These are phyloP conservation scores for Tupaia tana DNA, from an alignment of 2,113 vertebrate species.

Conservation along the genomic window DNA sequence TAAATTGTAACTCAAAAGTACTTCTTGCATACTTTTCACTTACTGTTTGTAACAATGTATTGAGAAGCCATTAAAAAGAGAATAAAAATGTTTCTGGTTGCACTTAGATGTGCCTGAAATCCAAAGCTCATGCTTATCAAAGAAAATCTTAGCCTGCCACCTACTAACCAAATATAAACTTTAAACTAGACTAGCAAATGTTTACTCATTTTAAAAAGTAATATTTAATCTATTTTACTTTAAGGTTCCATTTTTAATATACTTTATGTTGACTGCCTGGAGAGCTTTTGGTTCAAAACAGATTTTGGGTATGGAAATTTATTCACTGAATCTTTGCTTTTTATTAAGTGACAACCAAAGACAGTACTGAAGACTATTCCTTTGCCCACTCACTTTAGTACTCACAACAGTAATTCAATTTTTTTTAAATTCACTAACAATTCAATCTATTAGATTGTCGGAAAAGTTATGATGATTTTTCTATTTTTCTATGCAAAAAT, in stretches of 20 bases:
- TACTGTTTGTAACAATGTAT: not conserved
- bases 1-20: slow-evolving; percentile 10
- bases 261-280: not conserved
- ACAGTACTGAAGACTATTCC: not conserved
- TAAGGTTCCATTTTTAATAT: not conserved
- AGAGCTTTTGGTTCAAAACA: slow-evolving; percentile 9
- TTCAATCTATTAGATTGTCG: not conserved
- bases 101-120: not conserved
- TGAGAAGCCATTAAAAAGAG: not conserved
- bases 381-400: not conserved
- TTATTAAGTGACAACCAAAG: not conserved
- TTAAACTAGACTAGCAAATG: slow-evolving; percentile 40
- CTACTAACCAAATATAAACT: not conserved
- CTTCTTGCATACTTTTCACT: not conserved
- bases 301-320: not conserved
- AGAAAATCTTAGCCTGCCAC: slow-evolving; percentile 38
- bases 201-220: slow-evolving; percentile 37
- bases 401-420: not conserved
- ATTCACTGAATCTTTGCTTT: not conserved
- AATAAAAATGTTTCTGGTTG: slow-evolving; percentile 11
- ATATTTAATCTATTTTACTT: slow-evolving; percentile 39
- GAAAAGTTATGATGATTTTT: too few relatives aligned
- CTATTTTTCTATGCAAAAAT: too few relatives aligned
- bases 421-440: slow-evolving; percentile 40
- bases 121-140: slow-evolving; percentile 30